Evolutionary conservation across 2,113 vertebrate genomes (phyloP).

Genomic region (Turdus rufiventris): DNA sequence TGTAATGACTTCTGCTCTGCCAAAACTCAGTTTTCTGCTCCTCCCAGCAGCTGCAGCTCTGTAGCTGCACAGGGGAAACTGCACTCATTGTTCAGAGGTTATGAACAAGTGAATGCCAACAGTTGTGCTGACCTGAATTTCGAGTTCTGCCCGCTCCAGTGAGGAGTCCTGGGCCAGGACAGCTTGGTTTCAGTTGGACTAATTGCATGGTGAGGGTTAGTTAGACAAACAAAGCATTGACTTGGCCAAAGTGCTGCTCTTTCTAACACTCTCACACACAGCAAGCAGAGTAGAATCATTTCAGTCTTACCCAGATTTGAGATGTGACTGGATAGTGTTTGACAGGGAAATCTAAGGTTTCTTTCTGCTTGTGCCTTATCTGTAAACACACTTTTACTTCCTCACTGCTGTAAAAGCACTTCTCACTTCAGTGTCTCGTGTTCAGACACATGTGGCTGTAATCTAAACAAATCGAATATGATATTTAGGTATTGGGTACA

Average conservation of each 20-base stretch:
- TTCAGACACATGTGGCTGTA: not conserved
- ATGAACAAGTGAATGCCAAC: not conserved
- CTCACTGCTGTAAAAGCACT: not conserved
- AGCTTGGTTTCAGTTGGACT: not conserved
- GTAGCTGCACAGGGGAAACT: not conserved
- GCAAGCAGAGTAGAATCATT: not conserved
- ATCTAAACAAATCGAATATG: not conserved
- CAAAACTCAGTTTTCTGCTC: not conserved
- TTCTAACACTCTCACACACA: not conserved
- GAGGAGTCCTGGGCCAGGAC: not conserved
- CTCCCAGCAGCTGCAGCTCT: constrained; percentile 39
- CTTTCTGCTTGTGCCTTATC: not conserved
- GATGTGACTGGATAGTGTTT: not conserved
- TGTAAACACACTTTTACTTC: not conserved
- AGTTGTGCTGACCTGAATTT: not conserved
- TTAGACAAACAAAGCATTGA: not conserved
- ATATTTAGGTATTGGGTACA: accelerated
- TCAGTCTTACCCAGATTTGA: not conserved
- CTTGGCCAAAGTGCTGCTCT: not conserved
- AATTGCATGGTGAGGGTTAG: not conserved
- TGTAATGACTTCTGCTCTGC: not conserved
- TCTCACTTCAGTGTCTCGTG: not conserved
- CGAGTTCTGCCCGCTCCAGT: not conserved
- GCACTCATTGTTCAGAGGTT: not conserved
- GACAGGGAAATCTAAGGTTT: not conserved